A percentile compares a stretch with the other conserved stretches of the same genome.
Evolutionary conservation across 2,888 invertebrate genomes (phyloP).

Genomic region (Vanessa cardui): DNA sequence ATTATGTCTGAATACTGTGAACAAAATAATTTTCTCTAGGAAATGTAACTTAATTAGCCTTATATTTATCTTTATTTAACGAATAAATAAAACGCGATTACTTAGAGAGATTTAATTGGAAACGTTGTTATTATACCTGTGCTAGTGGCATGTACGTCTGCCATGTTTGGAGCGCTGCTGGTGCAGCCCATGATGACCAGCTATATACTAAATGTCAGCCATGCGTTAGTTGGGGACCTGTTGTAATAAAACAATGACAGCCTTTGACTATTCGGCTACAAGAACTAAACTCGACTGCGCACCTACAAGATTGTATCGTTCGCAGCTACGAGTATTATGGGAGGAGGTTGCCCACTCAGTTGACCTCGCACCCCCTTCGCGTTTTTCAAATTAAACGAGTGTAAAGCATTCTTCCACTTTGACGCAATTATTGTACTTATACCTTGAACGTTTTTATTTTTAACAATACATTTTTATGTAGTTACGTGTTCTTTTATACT

Average conservation of each 20-base stretch:
- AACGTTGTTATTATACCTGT: slow-evolving; percentile 47
- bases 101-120: background rate
- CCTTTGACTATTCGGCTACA: slow-evolving; percentile 59
- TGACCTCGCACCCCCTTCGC: slow-evolving; percentile 82
- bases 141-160: slow-evolving; percentile 56
- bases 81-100: background rate
- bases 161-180: slow-evolving; percentile 70
- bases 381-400: slow-evolving; percentile 80
- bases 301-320: slow-evolving; percentile 72
- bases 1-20: slow-evolving; percentile 29
- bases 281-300: slow-evolving; percentile 64
- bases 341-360: slow-evolving; percentile 76
- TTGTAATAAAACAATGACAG: slow-evolving; percentile 35
- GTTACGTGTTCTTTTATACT: slow-evolving; percentile 24
- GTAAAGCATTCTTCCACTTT: slow-evolving; percentile 56
- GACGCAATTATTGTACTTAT: slow-evolving; percentile 66
- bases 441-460: slow-evolving; percentile 52
- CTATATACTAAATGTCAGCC: slow-evolving; percentile 41
- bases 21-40: slow-evolving; percentile 5
- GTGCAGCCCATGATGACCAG: slow-evolving; percentile 74
- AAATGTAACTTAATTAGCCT: slow-evolving; percentile 11
- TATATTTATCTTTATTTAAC: background rate
- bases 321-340: slow-evolving; percentile 63
- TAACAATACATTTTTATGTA: slow-evolving; percentile 33
- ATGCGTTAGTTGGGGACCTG: slow-evolving; percentile 36